Conservation (phyloP, 2,113 vertebrate genomes). For the Penelope pileata region DNA sequence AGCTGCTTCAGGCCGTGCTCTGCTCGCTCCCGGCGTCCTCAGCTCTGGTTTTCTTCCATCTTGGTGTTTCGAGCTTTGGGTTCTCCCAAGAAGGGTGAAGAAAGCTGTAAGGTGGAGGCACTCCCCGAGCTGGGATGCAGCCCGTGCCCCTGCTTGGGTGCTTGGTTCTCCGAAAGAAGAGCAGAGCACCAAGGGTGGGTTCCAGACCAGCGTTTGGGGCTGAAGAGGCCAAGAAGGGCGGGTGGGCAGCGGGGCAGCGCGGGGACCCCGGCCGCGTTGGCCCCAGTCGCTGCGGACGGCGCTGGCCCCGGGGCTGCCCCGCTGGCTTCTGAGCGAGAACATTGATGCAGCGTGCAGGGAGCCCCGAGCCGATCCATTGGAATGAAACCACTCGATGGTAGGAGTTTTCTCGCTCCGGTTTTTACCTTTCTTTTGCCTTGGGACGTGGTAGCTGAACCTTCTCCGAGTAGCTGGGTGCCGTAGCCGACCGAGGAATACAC, state of each 20-base stretch:
- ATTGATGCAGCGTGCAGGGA: not conserved
- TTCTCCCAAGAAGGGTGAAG: not conserved
- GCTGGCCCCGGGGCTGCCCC: not conserved
- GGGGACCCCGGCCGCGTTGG: not conserved
- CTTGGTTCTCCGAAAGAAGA: not conserved
- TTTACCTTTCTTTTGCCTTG: constrained; percentile 36
- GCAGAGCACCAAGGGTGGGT: not conserved
- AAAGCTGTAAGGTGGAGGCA: not conserved
- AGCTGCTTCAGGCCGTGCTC: not conserved
- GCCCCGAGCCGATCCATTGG: not conserved
- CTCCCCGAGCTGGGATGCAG: not conserved
- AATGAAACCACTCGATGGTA: not conserved
- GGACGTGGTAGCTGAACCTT: constrained; percentile 24
- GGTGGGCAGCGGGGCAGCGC: not conserved
- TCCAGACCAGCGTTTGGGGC: not conserved
- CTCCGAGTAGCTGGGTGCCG: constrained; percentile 1
- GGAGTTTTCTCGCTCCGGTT: constrained; percentile 16
- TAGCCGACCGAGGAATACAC: constrained; percentile 18
- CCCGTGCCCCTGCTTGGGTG: not conserved
- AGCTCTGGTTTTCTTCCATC: constrained; percentile 3
- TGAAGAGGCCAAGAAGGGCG: not conserved
- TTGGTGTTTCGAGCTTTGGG: constrained; percentile 27
- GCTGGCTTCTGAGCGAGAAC: constrained; percentile 1
- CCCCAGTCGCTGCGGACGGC: not conserved
- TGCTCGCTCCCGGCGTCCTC: not conserved